Evolutionary conservation across 1,140 invertebrate species (phyloP).

Genomic region (Tetraneura akinire): DNA sequence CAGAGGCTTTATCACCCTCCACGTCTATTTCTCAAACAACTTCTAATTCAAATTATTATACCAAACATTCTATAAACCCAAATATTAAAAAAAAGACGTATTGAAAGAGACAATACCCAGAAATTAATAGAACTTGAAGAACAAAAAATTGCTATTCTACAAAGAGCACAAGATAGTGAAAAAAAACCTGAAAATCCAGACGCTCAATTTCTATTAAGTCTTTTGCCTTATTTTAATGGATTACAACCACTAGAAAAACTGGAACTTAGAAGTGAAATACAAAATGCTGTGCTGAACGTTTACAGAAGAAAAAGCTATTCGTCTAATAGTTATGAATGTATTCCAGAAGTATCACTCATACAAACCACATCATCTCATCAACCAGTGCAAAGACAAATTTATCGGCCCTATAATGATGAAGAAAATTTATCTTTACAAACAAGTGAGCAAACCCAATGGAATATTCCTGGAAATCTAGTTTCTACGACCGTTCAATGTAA

Average conservation of each 20-base stretch:
- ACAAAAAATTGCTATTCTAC: neutral
- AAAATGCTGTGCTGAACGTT: too few species aligned
- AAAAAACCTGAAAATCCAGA: neutral
- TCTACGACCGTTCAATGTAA: too few species aligned
- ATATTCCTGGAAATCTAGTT: too few species aligned
- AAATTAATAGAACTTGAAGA: neutral
- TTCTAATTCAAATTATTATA: neutral
- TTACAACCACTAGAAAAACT: too few species aligned
- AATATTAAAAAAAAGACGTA: neutral
- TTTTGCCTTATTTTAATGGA: neutral
- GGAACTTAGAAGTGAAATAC: too few species aligned
- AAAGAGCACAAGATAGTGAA: neutral
- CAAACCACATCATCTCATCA: slow-evolving; percentile 15
- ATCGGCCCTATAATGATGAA: neutral
- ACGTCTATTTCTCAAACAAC: neutral
- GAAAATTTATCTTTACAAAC: neutral
- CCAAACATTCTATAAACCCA: neutral
- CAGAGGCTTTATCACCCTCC: neutral
- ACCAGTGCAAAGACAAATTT: slow-evolving; percentile 8
- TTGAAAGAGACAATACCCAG: neutral
- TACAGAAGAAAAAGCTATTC: slow-evolving; percentile 9
- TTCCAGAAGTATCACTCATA: slow-evolving; percentile 11
- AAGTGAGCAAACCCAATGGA: slow-evolving; percentile 4
- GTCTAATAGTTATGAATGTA: slow-evolving; percentile 9
- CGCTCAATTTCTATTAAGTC: neutral